These are phyloP conservation scores for Latrodectus elegans DNA, from an alignment of 2,888 invertebrate genomes.

Conservation along the genomic window DNA sequence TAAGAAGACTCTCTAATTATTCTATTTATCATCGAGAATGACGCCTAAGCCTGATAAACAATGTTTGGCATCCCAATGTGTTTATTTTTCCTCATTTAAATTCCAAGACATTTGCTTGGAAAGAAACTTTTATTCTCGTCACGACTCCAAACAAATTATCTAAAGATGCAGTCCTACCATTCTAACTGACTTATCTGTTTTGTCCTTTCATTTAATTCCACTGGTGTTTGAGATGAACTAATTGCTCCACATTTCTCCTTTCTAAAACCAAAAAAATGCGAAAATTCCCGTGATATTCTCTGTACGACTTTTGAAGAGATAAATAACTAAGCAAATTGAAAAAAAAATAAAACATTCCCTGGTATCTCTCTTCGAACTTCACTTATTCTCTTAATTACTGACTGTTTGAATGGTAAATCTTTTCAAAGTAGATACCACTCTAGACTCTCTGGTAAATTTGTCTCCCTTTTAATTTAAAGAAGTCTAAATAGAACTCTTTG, in stretches of 20 bases:
- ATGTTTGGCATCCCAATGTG: conserved; percentile 15
- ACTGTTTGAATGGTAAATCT: conserved; percentile 28
- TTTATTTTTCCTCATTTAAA: conserved; percentile 42
- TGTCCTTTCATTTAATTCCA: conserved; percentile 18
- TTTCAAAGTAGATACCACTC: conserved; percentile 1
- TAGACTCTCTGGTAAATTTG: not conserved
- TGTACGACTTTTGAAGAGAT: conserved; percentile 9
- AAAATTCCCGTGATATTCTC: not conserved
- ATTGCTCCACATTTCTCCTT: conserved; percentile 33
- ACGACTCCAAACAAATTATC: conserved; percentile 27
- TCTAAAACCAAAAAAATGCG: conserved; percentile 18
- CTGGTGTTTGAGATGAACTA: conserved; percentile 35
- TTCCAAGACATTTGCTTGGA: not conserved
- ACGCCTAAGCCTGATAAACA: not conserved
- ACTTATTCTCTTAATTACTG: conserved; percentile 39
- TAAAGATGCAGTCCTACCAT: not conserved
- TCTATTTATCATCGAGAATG: too few relatives aligned
- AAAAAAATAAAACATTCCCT: conserved; percentile 4
- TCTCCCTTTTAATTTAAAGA: too few relatives aligned
- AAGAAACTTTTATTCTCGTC: too few relatives aligned
- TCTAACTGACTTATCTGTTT: conserved; percentile 27
- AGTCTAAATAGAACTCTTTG: too few relatives aligned
- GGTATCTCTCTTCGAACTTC: not conserved
- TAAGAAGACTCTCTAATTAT: too few relatives aligned
- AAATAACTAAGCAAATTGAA: conserved; percentile 38